Evolutionary conservation across 2,888 invertebrate species (phyloP).

Genomic region (Pristionchus arcanus): DNA sequence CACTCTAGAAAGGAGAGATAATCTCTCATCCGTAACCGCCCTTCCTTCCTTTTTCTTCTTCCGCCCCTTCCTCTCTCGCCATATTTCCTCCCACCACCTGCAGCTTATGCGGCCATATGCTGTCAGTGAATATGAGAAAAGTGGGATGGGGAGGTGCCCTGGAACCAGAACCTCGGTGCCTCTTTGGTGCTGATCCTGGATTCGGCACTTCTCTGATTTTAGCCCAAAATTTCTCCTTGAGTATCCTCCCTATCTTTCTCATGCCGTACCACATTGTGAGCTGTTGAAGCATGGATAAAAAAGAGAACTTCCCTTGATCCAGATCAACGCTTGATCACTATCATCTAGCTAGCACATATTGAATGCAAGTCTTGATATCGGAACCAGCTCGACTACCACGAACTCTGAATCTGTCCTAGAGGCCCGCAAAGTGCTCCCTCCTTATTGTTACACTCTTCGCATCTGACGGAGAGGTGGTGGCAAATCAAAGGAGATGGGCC

Average conservation of each 20-base stretch:
- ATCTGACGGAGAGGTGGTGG: constrained; percentile 8
- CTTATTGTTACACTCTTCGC: constrained; percentile 14
- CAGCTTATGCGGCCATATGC: constrained; percentile 39
- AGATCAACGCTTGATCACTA: too few species aligned
- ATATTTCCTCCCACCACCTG: constrained; percentile 38
- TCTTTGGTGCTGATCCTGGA: too few species aligned
- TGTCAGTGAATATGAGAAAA: not conserved
- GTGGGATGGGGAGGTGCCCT: not conserved
- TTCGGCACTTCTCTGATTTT: too few species aligned
- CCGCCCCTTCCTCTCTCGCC: not conserved
- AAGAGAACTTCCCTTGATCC: too few species aligned
- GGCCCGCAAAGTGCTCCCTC: not conserved
- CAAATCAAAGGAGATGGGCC: constrained; percentile 44
- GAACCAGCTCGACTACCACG: too few species aligned
- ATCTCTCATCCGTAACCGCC: constrained; percentile 29
- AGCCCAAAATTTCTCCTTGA: too few species aligned
- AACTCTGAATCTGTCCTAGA: too few species aligned
- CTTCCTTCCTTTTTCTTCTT: constrained; percentile 38
- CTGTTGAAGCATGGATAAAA: too few species aligned
- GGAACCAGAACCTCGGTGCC: not conserved
- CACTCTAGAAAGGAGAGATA: not conserved
- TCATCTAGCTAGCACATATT: too few species aligned
- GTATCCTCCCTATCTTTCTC: too few species aligned
- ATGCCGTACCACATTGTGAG: too few species aligned
- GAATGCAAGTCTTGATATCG: too few species aligned